Evolutionary conservation across 2,797 vertebrate species (phyloP).

Genomic region (Gymnothorax javanicus): DNA sequence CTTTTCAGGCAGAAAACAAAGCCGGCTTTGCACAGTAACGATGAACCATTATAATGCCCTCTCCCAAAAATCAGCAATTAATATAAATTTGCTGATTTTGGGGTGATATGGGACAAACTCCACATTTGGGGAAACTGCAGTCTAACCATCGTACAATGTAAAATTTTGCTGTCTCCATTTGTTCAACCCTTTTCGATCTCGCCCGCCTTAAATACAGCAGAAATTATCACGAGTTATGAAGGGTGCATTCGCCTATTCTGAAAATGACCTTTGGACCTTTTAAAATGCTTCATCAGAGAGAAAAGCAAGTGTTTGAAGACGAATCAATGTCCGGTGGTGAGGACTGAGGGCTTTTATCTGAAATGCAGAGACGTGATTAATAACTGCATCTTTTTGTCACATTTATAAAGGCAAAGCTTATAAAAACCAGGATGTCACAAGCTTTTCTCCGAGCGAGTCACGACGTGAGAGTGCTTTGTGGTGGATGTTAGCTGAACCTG

Average conservation of each 20-base stretch:
- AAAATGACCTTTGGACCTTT: neutral
- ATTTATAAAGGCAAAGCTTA: constrained; percentile 10
- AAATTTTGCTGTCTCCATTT: neutral
- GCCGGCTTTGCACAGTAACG: constrained; percentile 32
- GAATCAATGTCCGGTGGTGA: neutral
- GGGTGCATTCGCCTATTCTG: neutral
- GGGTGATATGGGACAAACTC: neutral
- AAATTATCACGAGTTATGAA: neutral
- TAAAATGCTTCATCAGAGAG: neutral
- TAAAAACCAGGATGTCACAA: constrained; percentile 24
- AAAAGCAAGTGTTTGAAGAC: neutral
- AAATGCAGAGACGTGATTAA: neutral
- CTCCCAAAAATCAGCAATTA: neutral
- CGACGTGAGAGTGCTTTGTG: constrained; percentile 29
- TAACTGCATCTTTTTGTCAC: neutral
- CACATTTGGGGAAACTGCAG: neutral
- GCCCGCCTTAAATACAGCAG: neutral
- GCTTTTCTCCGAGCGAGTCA: constrained; percentile 31
- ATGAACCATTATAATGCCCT: constrained; percentile 36
- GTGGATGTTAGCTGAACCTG: neutral
- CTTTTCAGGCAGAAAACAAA: constrained; percentile 46
- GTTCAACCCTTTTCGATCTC: neutral
- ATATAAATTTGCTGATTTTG: neutral
- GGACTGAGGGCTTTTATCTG: neutral
- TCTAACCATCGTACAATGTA: neutral